phyloP scores from a whole-genome alignment of 1,140 invertebrate species.

The Drosophila persimilis region DNA sequence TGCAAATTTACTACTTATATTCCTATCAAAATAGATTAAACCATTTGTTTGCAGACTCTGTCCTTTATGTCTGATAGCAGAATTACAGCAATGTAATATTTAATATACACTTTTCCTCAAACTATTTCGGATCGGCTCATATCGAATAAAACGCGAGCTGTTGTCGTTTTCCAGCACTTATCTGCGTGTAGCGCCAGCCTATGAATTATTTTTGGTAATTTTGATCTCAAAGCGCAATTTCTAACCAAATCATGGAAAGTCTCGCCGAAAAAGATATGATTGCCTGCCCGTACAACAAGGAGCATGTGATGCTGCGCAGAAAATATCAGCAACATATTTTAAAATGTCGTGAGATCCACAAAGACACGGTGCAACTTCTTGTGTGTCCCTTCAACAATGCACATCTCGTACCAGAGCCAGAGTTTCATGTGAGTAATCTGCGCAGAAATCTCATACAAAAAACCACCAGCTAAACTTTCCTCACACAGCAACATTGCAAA shows the following conservation, averaged over 20 bases:
- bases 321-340: constrained; percentile 63
- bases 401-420: constrained; percentile 58
- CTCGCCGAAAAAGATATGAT: constrained; percentile 57
- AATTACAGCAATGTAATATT: no score
- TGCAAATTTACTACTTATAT: not conserved
- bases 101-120: no score
- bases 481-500: constrained; percentile 53
- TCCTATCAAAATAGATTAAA: no score
- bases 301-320: constrained; percentile 65
- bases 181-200: no score
- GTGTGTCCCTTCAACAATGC: constrained; percentile 65
- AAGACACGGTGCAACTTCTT: constrained; percentile 58
- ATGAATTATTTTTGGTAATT: no score
- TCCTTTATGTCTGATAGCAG: no score
- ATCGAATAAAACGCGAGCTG: no score
- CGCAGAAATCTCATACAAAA: not conserved
- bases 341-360: constrained; percentile 57
- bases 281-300: constrained; percentile 64
- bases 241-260: constrained; percentile 9
- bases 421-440: constrained; percentile 54
- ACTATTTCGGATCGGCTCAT: no score
- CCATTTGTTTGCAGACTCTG: no score
- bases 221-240: not conserved
- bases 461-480: not conserved
- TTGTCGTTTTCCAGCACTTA: no score